A percentile compares a stretch with the other conserved stretches of the same genome.
These are phyloP conservation scores for Indri indri DNA, from an alignment of 2,113 vertebrate genomes.

Conservation along the genomic window DNA sequence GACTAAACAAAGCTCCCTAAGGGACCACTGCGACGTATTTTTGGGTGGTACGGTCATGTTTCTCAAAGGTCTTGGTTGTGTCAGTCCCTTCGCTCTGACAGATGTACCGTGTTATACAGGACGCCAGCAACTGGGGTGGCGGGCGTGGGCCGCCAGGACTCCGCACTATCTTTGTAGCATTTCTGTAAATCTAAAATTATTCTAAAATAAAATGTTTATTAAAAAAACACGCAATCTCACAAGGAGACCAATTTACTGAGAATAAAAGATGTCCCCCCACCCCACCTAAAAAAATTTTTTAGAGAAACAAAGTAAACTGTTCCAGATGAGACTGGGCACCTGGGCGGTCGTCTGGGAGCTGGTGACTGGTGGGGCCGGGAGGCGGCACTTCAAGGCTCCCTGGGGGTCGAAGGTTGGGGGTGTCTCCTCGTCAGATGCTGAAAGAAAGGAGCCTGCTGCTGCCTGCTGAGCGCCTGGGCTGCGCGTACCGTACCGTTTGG, in stretches of 20 bases:
- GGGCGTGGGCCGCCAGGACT: accelerated
- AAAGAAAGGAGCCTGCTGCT: background rate
- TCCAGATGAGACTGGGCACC: background rate
- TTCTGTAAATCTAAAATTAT: background rate
- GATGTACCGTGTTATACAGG: accelerated
- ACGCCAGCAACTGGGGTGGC: accelerated
- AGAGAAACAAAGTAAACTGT: background rate
- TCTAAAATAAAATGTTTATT: conserved; percentile 39
- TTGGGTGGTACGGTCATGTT: background rate
- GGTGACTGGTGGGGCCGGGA: background rate
- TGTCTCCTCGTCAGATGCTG: background rate
- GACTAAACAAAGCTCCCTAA: background rate
- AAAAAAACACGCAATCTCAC: background rate
- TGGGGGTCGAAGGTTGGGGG: background rate
- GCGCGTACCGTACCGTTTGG: background rate
- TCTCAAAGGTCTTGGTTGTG: background rate
- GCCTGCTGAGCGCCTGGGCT: no score
- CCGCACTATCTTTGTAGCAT: accelerated
- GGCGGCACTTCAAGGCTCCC: no score
- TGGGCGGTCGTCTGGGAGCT: background rate
- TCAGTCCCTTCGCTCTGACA: background rate
- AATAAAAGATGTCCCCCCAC: background rate
- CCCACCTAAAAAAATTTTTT: background rate
- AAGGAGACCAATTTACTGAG: background rate
- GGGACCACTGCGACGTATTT: accelerated